These are phyloP conservation scores for Punctoribates punctum DNA, from an alignment of 2,888 invertebrate species.

Conservation along the genomic window DNA sequence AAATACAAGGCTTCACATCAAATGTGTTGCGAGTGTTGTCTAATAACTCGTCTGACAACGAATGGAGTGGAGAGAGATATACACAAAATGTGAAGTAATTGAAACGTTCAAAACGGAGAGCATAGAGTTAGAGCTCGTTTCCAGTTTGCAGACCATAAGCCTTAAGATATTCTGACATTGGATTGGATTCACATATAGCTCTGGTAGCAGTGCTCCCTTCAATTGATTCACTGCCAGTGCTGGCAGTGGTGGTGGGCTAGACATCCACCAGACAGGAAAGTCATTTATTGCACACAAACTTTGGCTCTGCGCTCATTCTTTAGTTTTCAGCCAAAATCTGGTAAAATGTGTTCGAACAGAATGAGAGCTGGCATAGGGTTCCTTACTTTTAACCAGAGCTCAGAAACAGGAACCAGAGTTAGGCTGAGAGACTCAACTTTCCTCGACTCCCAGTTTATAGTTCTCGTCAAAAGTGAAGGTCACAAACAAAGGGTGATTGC, in stretches of 20 bases:
- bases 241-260: conserved; percentile 21
- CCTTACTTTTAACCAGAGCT: no score
- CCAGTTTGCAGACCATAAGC: neutral
- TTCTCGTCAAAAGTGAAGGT: conserved; percentile 10
- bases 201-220: no score
- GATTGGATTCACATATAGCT: no score
- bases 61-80: neutral
- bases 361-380: neutral
- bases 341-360: neutral
- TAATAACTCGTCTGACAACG: neutral
- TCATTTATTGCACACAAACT: conserved; percentile 26
- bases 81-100: conserved; percentile 1
- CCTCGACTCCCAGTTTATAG: conserved; percentile 8
- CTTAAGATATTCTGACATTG: no score
- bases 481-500: conserved; percentile 26
- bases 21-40: neutral
- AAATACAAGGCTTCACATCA: neutral
- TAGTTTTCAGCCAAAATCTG: neutral
- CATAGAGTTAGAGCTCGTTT: conserved; percentile 5
- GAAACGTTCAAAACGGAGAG: conserved; percentile 1
- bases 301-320: conserved; percentile 8
- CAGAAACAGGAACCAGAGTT: conserved; percentile 16
- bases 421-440: neutral
- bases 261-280: conserved; percentile 38
- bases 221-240: neutral